Evolutionary conservation across 2,888 invertebrate genomes (phyloP).

Genomic region (Apamea monoglypha): DNA sequence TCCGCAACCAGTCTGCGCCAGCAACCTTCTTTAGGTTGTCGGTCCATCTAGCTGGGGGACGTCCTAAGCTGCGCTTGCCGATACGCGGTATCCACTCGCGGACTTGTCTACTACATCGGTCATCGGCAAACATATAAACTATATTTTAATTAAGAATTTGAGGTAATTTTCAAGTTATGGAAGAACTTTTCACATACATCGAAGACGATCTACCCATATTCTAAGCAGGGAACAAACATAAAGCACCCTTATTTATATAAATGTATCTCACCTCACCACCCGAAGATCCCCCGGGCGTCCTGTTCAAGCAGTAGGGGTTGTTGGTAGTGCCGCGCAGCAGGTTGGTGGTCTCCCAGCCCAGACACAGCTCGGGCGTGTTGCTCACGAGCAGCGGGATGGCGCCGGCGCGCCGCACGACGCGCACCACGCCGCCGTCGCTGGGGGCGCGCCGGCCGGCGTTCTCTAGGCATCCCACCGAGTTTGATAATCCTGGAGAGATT

Average conservation of each 20-base stretch:
- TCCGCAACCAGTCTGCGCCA: too few relatives aligned
- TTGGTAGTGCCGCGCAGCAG: constrained; percentile 94
- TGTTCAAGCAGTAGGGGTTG: constrained; percentile 95
- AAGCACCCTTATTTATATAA: not conserved
- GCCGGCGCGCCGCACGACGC: constrained; percentile 92
- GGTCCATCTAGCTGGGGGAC: too few relatives aligned
- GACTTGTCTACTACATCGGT: too few relatives aligned
- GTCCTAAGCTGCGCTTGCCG: too few relatives aligned
- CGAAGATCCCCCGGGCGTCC: constrained; percentile 96
- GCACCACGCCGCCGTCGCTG: constrained; percentile 93
- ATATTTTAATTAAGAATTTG: too few relatives aligned
- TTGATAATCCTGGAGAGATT: constrained; percentile 90
- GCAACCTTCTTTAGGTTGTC: too few relatives aligned
- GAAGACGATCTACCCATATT: not conserved
- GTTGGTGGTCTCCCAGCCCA: constrained; percentile 96
- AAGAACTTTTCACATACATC: not conserved
- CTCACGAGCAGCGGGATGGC: constrained; percentile 95
- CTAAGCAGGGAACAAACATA: not conserved
- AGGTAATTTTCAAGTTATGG: too few relatives aligned
- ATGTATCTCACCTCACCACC: constrained; percentile 93
- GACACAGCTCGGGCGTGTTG: constrained; percentile 96
- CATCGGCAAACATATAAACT: too few relatives aligned
- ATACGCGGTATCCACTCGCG: too few relatives aligned
- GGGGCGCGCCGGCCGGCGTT: constrained; percentile 87
- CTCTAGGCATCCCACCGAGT: constrained; percentile 92